phyloP scores from a whole-genome alignment of 1,140 invertebrate species.

The Bombyx mori region ASM3026992v2 NC_085132.1:4111501-4112000 shows the following conservation, averaged over 20 bases:
- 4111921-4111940: too few species aligned
- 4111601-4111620: slow-evolving; percentile 29
- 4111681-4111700: slow-evolving; percentile 47
- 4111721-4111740: slow-evolving; percentile 52
- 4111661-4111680: slow-evolving; percentile 31
- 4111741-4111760: slow-evolving; percentile 5
- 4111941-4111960: too few species aligned
- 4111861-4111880: too few species aligned
- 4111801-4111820: too few species aligned
- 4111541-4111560: slow-evolving; percentile 50
- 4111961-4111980: too few species aligned
- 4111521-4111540: slow-evolving; percentile 69
- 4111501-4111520: slow-evolving; percentile 39
- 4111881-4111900: too few species aligned
- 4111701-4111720: slow-evolving; percentile 58
- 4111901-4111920: too few species aligned
- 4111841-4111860: too few species aligned
- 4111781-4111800: too few species aligned
- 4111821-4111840: too few species aligned
- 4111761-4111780: too few species aligned
- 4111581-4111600: slow-evolving; percentile 13
- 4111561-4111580: slow-evolving; percentile 44
- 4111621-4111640: slow-evolving; percentile 14
- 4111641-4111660: slow-evolving; percentile 56
- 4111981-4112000: too few species aligned